These are phyloP conservation scores for Diprion similis DNA, from an alignment of 1,140 invertebrate genomes.

Conservation along the genomic window DNA sequence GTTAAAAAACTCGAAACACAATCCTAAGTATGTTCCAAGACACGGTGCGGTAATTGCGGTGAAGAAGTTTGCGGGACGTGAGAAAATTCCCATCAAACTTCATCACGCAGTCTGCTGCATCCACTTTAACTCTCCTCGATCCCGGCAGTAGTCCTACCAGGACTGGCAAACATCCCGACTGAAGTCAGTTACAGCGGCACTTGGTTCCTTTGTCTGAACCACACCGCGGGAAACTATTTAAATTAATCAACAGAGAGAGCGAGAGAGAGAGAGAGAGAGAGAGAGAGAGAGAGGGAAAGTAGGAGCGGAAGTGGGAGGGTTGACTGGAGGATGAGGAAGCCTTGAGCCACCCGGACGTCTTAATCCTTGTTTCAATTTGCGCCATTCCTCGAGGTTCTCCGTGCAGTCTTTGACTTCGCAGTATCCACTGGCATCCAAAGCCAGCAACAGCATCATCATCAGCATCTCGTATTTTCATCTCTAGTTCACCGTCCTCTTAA, in stretches of 20 bases:
- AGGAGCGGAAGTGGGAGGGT: not conserved
- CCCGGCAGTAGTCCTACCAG: not conserved
- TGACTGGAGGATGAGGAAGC: constrained; percentile 16
- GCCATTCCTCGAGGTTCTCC: constrained; percentile 25
- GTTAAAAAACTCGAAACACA: not conserved
- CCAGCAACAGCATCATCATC: not conserved
- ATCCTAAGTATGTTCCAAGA: not conserved
- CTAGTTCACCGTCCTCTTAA: not conserved
- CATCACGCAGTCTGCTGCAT: too few species aligned
- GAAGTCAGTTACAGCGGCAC: not conserved
- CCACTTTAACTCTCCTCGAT: not conserved
- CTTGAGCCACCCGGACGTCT: constrained; percentile 40
- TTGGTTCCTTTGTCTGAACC: constrained; percentile 31
- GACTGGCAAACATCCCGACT: constrained; percentile 1
- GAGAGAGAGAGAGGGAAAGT: not conserved
- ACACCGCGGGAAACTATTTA: constrained; percentile 35
- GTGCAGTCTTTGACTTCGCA: not conserved
- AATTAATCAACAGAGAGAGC: constrained; percentile 39
- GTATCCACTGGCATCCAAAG: not conserved
- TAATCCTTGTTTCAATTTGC: constrained; percentile 42
- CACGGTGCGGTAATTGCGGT: not conserved
- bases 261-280: constrained; percentile 23
- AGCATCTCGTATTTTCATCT: not conserved
- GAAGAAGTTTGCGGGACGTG: not conserved
- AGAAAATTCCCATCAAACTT: too few species aligned